Conservation (phyloP, 2,113 vertebrate genomes). For the Pelusios castaneus region DNA sequence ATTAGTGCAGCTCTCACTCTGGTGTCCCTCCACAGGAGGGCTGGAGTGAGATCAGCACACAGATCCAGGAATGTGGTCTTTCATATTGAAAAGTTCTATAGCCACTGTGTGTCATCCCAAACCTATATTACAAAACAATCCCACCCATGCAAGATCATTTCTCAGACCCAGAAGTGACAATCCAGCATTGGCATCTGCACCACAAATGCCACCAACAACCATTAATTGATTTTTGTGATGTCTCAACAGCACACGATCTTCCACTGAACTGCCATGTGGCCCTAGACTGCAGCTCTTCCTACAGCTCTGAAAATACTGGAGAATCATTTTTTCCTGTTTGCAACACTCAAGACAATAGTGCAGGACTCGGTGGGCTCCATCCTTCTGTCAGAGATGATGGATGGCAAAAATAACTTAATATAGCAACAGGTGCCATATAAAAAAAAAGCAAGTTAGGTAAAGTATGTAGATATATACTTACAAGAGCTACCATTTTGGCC, state of each 20-base stretch:
- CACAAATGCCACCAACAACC: not conserved
- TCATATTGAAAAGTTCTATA: not conserved
- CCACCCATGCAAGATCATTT: not conserved
- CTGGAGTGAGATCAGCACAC: not conserved
- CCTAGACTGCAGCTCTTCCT: not conserved
- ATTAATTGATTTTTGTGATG: not conserved
- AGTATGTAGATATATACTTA: too few species aligned
- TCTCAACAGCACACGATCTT: not conserved
- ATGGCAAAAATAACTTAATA: too few species aligned
- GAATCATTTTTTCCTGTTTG: not conserved
- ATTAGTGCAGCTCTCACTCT: not conserved
- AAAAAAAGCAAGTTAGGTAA: too few species aligned
- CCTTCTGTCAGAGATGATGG: not conserved
- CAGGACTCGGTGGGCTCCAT: not conserved
- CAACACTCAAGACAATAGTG: not conserved
- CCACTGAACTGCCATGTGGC: not conserved
- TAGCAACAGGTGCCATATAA: too few species aligned
- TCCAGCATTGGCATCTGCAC: not conserved
- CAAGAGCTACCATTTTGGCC: too few species aligned
- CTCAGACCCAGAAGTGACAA: too few species aligned
- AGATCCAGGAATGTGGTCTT: not conserved
- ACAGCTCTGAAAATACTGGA: not conserved
- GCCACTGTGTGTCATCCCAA: not conserved
- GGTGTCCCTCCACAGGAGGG: not conserved
- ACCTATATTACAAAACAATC: not conserved